Percentiles rank a stretch among this genome's conserved stretches.
Conservation (phyloP, 2,797 vertebrate genomes). For the Rhinophrynus dorsalis region DNA sequence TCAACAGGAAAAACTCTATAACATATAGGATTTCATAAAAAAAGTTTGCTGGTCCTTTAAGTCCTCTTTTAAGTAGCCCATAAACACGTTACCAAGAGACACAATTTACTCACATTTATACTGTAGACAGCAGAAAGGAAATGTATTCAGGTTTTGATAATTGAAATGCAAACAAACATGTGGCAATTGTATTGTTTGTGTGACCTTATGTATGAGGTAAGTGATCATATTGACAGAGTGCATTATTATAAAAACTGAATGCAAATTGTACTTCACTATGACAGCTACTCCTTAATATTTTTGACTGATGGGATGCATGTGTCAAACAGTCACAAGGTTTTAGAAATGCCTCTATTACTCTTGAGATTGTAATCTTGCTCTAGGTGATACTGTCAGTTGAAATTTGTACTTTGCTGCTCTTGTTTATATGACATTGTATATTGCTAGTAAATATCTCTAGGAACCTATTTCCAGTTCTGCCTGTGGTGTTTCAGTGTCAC, state of each 20-base stretch:
- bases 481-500: conserved; percentile 23
- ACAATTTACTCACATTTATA: no score
- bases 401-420: conserved; percentile 32
- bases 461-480: conserved; percentile 23
- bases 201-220: not conserved
- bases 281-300: conserved; percentile 14
- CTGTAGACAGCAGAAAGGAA: no score
- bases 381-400: conserved; percentile 37
- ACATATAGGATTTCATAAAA: no score
- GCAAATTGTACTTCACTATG: conserved; percentile 16
- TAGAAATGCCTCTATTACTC: conserved; percentile 34
- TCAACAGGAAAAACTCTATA: no score
- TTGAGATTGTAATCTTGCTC: conserved; percentile 30
- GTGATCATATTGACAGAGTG: conserved; percentile 13
- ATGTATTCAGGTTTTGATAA: no score
- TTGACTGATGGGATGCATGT: conserved; percentile 41
- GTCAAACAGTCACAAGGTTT: conserved; percentile 39
- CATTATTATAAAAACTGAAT: not conserved
- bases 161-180: conserved; percentile 17
- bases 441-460: conserved; percentile 22
- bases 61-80: no score
- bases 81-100: no score
- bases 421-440: conserved; percentile 35
- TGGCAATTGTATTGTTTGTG: conserved; percentile 24
- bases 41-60: no score